phyloP scores from a whole-genome alignment of 2,113 vertebrate genomes.

The Hylia prasina region DNA sequence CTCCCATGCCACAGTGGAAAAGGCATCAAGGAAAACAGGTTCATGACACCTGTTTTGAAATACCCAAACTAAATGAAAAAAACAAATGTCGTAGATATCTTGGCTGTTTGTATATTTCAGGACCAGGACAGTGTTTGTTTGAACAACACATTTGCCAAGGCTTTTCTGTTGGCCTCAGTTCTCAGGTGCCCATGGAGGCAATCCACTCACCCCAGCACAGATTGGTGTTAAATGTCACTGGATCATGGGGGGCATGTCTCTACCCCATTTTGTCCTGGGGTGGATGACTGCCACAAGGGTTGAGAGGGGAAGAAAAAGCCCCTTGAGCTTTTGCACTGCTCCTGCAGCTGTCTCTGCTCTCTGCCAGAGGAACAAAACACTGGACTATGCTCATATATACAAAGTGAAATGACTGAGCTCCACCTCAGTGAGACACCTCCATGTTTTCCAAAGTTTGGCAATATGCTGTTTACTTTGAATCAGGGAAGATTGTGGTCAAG shows the following conservation, averaged over 20 bases:
- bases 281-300: background rate
- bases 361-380: background rate
- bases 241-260: background rate
- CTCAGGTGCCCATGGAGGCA: background rate
- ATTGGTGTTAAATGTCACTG: background rate
- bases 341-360: background rate
- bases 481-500: background rate
- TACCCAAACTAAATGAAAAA: background rate
- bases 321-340: background rate
- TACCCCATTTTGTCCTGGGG: background rate
- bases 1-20: background rate
- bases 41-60: background rate
- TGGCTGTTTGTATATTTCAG: background rate
- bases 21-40: background rate
- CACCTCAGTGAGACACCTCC: background rate
- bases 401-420: background rate
- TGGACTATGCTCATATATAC: fast-evolving
- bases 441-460: background rate
- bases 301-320: background rate
- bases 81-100: background rate
- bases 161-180: background rate
- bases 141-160: background rate
- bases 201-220: fast-evolving
- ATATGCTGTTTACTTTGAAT: background rate
- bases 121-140: background rate